Evolutionary conservation across 2,113 vertebrate genomes (phyloP).

Genomic region (Acinonyx jubatus): DNA sequence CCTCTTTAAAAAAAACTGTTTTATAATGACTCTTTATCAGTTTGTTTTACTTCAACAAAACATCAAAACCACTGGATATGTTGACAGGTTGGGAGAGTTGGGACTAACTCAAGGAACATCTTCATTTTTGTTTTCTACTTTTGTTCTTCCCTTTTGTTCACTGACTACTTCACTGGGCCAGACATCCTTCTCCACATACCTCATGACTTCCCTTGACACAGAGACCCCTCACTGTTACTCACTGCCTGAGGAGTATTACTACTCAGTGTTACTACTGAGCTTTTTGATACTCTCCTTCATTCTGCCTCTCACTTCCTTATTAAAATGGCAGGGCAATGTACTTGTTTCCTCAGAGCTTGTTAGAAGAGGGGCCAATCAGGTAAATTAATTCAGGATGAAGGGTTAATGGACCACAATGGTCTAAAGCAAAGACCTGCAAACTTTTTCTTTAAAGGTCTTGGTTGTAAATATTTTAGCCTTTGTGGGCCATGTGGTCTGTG

Average conservation of each 20-base stretch:
- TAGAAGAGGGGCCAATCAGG: not conserved
- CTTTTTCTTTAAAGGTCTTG: not conserved
- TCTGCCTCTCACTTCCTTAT: not conserved
- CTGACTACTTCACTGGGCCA: not conserved
- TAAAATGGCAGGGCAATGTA: not conserved
- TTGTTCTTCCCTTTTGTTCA: not conserved
- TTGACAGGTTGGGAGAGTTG: not conserved
- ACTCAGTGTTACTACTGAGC: not conserved
- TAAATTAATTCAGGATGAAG: not conserved
- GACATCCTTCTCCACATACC: not conserved
- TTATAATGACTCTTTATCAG: not conserved
- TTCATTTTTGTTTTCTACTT: not conserved
- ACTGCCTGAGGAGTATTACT: not conserved
- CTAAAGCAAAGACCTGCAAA: not conserved
- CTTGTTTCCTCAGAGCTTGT: not conserved
- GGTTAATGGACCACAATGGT: not conserved
- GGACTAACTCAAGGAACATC: not conserved
- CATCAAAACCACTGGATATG: not conserved
- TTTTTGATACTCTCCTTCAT: not conserved
- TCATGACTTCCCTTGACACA: not conserved
- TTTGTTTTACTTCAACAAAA: slow-evolving; percentile 34
- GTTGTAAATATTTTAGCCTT: not conserved
- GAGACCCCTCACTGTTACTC: not conserved
- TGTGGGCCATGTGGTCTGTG: not conserved
- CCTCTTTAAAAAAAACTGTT: not conserved